phyloP scores from a whole-genome alignment of 2,888 invertebrate species.

The Dicyrtomina minuta region DNA sequence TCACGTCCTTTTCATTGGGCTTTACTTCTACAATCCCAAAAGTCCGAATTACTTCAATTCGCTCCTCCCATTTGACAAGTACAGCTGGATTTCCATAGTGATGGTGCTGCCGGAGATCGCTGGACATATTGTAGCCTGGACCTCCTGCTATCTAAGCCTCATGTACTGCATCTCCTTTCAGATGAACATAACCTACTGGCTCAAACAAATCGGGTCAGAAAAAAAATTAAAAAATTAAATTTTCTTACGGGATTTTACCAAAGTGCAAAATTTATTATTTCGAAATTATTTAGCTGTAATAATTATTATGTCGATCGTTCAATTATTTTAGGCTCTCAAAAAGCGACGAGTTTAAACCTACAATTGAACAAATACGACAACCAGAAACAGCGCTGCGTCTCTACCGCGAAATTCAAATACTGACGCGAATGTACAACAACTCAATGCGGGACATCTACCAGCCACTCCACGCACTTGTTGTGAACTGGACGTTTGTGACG shows the following conservation, averaged over 20 bases:
- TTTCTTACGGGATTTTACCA: too few relatives aligned
- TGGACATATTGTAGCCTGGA: neutral
- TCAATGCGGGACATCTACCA: neutral
- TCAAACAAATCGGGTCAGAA: neutral
- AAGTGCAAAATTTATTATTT: too few relatives aligned
- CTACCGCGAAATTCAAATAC: conserved; percentile 1
- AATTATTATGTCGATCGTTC: too few relatives aligned
- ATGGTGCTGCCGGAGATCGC: neutral
- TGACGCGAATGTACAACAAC: neutral
- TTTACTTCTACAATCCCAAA: neutral
- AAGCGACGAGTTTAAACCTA: too few relatives aligned
- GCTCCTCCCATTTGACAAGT: neutral
- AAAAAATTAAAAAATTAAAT: too few relatives aligned
- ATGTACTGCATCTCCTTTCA: neutral
- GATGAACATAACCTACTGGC: neutral
- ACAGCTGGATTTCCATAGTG: neutral
- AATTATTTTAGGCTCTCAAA: too few relatives aligned
- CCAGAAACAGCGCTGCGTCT: neutral
- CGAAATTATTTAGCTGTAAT: too few relatives aligned
- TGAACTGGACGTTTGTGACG: neutral
- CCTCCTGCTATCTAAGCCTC: neutral
- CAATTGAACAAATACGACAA: too few relatives aligned
- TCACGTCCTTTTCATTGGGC: neutral
- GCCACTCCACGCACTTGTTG: neutral
- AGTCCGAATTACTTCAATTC: neutral